Evolutionary conservation across 2,797 vertebrate species (phyloP), one percentile per base, ranked within the genome.

Genomic region (Sylvilagus floridanus): DNA sequence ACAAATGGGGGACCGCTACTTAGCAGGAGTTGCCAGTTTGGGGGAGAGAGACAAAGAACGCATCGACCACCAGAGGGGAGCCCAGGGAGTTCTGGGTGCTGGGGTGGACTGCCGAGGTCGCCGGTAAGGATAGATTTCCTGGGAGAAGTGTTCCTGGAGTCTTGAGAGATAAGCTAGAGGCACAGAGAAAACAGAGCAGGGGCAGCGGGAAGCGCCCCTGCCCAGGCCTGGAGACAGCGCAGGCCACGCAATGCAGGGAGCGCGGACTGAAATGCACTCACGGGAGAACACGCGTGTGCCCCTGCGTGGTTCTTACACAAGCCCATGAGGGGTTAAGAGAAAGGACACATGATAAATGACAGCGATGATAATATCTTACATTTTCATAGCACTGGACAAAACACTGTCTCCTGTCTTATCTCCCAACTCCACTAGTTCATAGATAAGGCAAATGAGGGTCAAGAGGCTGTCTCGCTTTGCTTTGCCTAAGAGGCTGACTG

Each of bases 331-430:
- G 35, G 17, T 65, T 72, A 32, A 32, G 89, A 69, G 78, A 79
- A 72, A 32, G 88, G 76, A 86, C 88, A 76, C 21, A 19, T 76
- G 32, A 28, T 37, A 62, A 85, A 50, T 1, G 2, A 76, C 42
- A 30, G 54, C 28, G 35, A 16, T 30, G 73, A 75, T 60, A 63
- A 3, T 37, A 77, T 30, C 68, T 84, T 71, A 10, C 50, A 35
- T 85, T 93, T 94, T 69, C 42, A 89, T 22, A 63, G 69, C 66
- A 75, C 63, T 60, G 72, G 89, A 79, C 73, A 81, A 92, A 91
- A 87, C 50, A 72, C 35, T 66, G 84, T 35, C 69, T 63, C 35
- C 14, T 72, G 9, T 42, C 52, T 92, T 88, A 77, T 93, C 78
- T 93, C 83, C 52, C 3, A 26, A 4, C 19, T 50, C 62, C 66